Base-by-base conservation (phyloP, 2,888 invertebrate species). In the Glomeris marginata region DNA sequence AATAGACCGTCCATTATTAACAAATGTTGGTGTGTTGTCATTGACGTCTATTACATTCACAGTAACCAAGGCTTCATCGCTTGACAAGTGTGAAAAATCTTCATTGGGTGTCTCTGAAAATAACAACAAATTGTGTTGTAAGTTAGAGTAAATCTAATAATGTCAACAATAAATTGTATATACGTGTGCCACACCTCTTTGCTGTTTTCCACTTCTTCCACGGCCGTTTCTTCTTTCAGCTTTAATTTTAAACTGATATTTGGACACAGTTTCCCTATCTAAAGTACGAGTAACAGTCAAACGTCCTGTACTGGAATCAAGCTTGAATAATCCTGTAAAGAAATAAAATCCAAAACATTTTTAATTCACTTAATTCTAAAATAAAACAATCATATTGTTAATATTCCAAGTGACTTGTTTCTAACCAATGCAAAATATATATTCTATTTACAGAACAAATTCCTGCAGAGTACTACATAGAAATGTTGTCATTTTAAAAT, bases 21-120 rank as follows among this genome's bases (percentile, higher is more conserved):
- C 74, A 62, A 88, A 88, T 59, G 73, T 77, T 0, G 87, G 87
- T 2, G 80, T 70, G 63, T 88, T 86, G 62, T 88, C 87, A 61
- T 88, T 88, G 1, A 80, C 77, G 64, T 88, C 87, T 43, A 76
- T 76, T 49, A 88, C 77, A 58, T 78, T 74, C 0, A 87, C 76
- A 1, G 85, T 74, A 1, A 87, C 76, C 63, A 84, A 80, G 1
- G 84, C 84, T 64, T 87, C 87, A 62, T 80, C 85, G 41, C 71
- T 43, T 1, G 52, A 45, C 35, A 52, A 48, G 33, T 40, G 38
- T n/a, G 40, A 28, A 16, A 34, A n/a, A 41, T 46, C 52, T 22
- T 13, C 40, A 37, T 8, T 38, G 47, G 15, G 28, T 2, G 35
- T n/a, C 11, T 36, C 46, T 46, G 37, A 2, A 45, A 18, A 2